Base-by-base conservation (phyloP, 2,113 vertebrate species). In the Gymnarchus niloticus region DNA sequence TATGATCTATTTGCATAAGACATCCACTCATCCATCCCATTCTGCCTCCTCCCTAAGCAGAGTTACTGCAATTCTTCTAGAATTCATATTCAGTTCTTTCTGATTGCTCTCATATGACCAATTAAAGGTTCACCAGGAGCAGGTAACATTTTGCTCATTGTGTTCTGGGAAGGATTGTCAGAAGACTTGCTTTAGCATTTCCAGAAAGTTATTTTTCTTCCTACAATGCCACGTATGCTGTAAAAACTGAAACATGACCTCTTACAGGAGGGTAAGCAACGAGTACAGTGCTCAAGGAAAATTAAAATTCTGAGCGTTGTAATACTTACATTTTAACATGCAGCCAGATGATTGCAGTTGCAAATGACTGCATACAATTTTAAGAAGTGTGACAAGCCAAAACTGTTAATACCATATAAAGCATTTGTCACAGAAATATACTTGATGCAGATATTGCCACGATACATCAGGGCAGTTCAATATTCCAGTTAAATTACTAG, bases 301-400 rank as follows among this genome's bases (percentile, higher is more conserved):
- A 78, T 77, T 44, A 33, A 48, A 23, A 44, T 77, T 77, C 23
- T 44, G 37, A 48, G 73, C 23, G 37, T 0, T 19, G 33, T 48
- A 12, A 10, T 48, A 19, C 23, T 44, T 77, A 77, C 19, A 78
- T 78, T 78, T 23, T 78, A 78, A 0, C 41, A 41, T 78, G 7
- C 37, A 41, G 41, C 37, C 37, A 21, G 6, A 37, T 19, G 41
- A 23, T n/a, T n/a, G 73, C 12, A 21, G 41, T 78, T 17, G 46
- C 73, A 78, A 78, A 78, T 78, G 76, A 78, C 76, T 41, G 46
- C 41, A 41, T 37, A 19, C 33, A 73, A n/a, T n/a, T n/a, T 73
- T 19, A 6, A 57, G 5, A 57, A 23, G n/a, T 57, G 56, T n/a
- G n/a, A n/a, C n/a, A n/a, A n/a, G 21, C n/a, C 19, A 57, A 1